phyloP scores from a whole-genome alignment of 2,888 invertebrate species.

The Dioctria linearis region DNA sequence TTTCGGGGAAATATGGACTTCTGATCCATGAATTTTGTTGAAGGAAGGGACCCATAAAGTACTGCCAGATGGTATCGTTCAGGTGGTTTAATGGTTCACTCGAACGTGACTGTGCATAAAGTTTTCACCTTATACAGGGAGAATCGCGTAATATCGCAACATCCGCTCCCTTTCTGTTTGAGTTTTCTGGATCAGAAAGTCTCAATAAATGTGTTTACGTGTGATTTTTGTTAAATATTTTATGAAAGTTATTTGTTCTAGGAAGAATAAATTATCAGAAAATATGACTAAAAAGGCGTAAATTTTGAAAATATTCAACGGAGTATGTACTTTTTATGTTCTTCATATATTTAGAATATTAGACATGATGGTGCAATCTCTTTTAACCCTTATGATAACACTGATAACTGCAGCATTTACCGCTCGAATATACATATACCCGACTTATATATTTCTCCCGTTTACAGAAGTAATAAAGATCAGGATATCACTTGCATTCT shows the following conservation, averaged over 20 bases:
- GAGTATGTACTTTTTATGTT: too few species aligned
- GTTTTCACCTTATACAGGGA: constrained; percentile 33
- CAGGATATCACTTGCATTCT: too few species aligned
- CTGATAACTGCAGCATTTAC: too few species aligned
- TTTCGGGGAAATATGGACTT: constrained; percentile 48
- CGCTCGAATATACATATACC: too few species aligned
- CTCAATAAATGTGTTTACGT: constrained; percentile 7
- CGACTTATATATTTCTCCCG: too few species aligned
- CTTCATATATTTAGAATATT: too few species aligned
- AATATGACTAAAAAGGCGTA: too few species aligned
- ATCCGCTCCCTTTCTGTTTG: constrained; percentile 28
- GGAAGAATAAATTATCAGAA: too few species aligned
- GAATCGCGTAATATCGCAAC: neutral
- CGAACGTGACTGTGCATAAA: constrained; percentile 50
- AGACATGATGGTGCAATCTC: too few species aligned
- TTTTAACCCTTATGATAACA: too few species aligned
- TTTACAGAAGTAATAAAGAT: too few species aligned
- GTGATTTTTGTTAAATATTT: neutral
- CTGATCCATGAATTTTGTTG: constrained; percentile 52
- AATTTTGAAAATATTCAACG: too few species aligned
- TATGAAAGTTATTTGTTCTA: neutral
- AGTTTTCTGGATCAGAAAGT: constrained; percentile 4
- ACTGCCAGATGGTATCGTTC: constrained; percentile 47
- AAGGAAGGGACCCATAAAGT: constrained; percentile 23
- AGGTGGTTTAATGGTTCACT: constrained; percentile 51